phyloP scores from a whole-genome alignment of 2,113 vertebrate species.

The Balaenoptera acutorostrata region DNA sequence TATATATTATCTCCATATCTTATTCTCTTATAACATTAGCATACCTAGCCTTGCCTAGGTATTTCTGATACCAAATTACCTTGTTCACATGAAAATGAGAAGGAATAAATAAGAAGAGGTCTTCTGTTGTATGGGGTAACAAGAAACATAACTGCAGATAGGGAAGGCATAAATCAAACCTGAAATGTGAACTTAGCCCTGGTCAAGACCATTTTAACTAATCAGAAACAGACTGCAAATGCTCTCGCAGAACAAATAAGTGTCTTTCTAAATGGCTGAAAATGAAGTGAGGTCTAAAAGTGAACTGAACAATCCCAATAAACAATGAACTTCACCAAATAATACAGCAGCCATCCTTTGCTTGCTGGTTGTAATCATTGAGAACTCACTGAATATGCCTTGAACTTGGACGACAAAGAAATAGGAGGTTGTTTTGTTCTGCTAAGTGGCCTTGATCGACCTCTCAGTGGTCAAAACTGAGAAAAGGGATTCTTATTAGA shows the following conservation, averaged over 20 bases:
- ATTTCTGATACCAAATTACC: background rate
- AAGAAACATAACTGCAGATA: background rate
- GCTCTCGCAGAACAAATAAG: background rate
- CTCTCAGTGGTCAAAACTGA: background rate
- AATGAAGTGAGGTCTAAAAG: background rate
- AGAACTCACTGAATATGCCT: background rate
- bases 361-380: background rate
- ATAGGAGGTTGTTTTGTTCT: background rate
- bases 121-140: background rate
- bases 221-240: conserved; percentile 28
- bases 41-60: background rate
- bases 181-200: background rate
- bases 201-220: background rate
- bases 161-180: background rate
- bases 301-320: background rate
- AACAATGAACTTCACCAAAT: background rate
- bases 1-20: background rate
- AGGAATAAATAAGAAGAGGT: background rate
- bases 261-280: background rate
- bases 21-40: background rate
- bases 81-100: background rate
- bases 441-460: background rate
- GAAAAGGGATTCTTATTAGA: background rate
- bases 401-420: background rate
- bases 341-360: background rate